phyloP scores from a whole-genome alignment of 2,797 vertebrate species.

The Mareca penelope region DNA sequence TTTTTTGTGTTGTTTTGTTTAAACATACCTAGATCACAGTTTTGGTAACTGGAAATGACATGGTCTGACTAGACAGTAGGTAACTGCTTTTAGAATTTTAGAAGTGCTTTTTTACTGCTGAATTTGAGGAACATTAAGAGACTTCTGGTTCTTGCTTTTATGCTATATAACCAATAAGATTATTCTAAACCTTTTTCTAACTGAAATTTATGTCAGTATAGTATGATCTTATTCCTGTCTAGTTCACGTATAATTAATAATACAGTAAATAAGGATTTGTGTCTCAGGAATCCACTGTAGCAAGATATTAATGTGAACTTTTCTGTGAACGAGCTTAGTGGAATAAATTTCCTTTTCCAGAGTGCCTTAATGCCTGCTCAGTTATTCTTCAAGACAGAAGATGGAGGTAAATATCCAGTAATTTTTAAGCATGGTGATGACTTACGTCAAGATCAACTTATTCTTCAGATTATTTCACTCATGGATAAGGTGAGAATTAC shows the following conservation, averaged over 20 bases:
- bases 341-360: slow-evolving; percentile 71
- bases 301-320: accelerated
- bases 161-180: neutral
- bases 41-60: neutral
- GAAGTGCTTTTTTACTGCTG: neutral
- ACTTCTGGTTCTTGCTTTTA: neutral
- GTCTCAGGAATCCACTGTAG: neutral
- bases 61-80: neutral
- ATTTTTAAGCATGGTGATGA: slow-evolving; percentile 99
- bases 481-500: slow-evolving; percentile 91
- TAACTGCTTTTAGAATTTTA: neutral
- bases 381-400: slow-evolving; percentile 95
- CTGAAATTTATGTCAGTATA: neutral
- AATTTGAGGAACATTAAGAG: neutral
- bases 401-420: slow-evolving; percentile 93
- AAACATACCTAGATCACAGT: neutral
- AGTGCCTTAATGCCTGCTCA: slow-evolving; percentile 98
- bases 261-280: neutral
- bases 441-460: slow-evolving; percentile 96
- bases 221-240: neutral
- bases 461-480: slow-evolving; percentile 98
- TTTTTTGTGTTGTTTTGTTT: neutral
- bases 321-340: neutral
- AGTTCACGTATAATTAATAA: neutral
- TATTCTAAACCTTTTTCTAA: neutral